These are phyloP conservation scores for Indicator maculatus DNA, from an alignment of 2,113 vertebrate species.

Conservation along the genomic window DNA sequence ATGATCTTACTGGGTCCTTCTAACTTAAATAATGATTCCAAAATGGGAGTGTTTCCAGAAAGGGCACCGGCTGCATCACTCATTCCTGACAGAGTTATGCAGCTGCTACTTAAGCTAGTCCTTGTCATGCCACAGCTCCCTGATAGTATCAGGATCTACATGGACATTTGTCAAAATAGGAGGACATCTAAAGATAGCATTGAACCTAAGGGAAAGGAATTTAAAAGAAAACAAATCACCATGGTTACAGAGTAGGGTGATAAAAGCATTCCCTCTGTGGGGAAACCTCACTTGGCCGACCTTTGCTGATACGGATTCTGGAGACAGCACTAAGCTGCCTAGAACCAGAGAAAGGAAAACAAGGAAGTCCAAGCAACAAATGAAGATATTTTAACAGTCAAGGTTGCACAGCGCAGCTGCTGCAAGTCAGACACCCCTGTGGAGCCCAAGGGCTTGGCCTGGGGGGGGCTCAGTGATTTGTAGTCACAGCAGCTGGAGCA, in stretches of 20 bases:
- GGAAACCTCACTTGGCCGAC: slow-evolving; percentile 12
- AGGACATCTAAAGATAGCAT: slow-evolving; percentile 66
- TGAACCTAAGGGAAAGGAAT: slow-evolving; percentile 63
- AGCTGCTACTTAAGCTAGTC: slow-evolving; percentile 40
- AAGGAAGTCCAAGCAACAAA: neutral
- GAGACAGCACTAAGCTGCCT: neutral
- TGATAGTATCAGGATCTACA: slow-evolving; percentile 42
- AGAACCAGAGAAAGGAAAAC: neutral
- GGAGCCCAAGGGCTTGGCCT: neutral
- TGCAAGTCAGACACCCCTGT: neutral
- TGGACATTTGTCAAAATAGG: slow-evolving; percentile 58
- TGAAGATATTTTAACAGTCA: neutral
- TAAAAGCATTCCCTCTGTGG: neutral
- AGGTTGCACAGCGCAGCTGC: neutral
- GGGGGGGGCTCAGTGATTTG: neutral
- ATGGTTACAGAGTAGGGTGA: slow-evolving; percentile 40
- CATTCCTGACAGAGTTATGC: slow-evolving; percentile 9
- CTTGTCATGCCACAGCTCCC: slow-evolving; percentile 41
- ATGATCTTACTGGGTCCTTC: neutral
- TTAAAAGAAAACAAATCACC: slow-evolving; percentile 62
- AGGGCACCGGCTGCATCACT: neutral
- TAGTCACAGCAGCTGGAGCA: neutral
- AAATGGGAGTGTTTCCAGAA: slow-evolving; percentile 41
- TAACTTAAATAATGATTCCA: neutral
- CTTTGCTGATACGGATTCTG: neutral